Conservation (phyloP, 2,113 vertebrate genomes). For the Nyctereutes procyonoides region DNA sequence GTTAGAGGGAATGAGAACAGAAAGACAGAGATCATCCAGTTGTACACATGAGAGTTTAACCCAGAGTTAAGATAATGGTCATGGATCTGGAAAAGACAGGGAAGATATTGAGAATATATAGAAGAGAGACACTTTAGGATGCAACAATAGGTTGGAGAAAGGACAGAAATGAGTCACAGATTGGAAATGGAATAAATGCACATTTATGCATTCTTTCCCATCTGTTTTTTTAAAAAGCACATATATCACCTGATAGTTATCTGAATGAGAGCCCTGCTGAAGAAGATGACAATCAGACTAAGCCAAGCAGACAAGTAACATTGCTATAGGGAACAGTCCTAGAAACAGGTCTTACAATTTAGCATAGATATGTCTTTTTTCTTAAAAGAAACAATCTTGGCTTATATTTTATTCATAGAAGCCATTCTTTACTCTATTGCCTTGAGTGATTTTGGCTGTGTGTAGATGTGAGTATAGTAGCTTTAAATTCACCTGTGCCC, state of each 20-base stretch:
- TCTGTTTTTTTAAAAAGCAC: slow-evolving; percentile 38
- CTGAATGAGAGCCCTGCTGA: neutral
- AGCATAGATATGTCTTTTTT: slow-evolving; percentile 73
- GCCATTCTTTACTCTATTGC: slow-evolving; percentile 63
- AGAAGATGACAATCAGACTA: slow-evolving; percentile 53
- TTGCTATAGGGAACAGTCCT: slow-evolving; percentile 12
- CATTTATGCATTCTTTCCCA: neutral
- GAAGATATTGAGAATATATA: neutral
- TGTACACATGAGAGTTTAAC: neutral
- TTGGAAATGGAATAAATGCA: slow-evolving; percentile 49
- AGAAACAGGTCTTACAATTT: slow-evolving; percentile 52
- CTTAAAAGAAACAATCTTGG: slow-evolving; percentile 77
- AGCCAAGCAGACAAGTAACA: slow-evolving; percentile 55
- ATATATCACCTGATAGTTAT: slow-evolving; percentile 28
- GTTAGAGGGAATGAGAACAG: neutral
- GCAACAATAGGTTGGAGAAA: slow-evolving; percentile 7
- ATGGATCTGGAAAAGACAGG: neutral
- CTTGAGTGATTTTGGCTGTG: slow-evolving; percentile 66
- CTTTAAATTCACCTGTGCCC: slow-evolving; percentile 83
- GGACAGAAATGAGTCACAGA: slow-evolving; percentile 34
- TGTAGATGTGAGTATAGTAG: slow-evolving; percentile 61
- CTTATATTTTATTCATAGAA: slow-evolving; percentile 82
- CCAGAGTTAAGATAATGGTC: neutral
- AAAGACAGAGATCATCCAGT: neutral
- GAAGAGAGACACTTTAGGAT: neutral